Percentiles rank a stretch among this genome's conserved stretches.
phyloP scores from a whole-genome alignment of 2,113 vertebrate species.

The Cavia porcellus region DNA sequence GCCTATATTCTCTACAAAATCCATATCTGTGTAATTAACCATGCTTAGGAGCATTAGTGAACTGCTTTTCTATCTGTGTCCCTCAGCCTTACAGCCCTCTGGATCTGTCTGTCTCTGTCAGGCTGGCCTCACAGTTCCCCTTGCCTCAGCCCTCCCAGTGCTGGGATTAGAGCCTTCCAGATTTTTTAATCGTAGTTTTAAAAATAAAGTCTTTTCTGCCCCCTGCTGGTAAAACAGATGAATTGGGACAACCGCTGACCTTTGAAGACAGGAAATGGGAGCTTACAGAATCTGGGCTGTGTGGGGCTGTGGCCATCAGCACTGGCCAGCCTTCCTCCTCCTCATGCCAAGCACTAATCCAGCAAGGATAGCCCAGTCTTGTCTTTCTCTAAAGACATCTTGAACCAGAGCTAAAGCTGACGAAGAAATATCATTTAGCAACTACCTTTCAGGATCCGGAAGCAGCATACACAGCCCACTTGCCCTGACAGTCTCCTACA shows the following conservation, averaged over 20 bases:
- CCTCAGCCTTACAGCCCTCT: neutral
- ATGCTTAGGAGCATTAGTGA: fast-evolving
- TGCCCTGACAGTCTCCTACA: neutral
- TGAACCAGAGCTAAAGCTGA: constrained; percentile 70
- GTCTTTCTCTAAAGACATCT: constrained; percentile 75
- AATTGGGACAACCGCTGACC: neutral
- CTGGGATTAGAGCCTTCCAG: neutral
- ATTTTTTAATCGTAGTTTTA: neutral
- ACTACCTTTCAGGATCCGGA: constrained; percentile 24
- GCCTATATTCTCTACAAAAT: neutral
- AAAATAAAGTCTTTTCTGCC: constrained; percentile 49
- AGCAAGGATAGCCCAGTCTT: constrained; percentile 62
- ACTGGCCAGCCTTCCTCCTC: constrained; percentile 70
- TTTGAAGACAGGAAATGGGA: constrained; percentile 51
- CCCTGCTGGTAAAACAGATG: constrained; percentile 70
- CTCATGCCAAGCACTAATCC: constrained; percentile 63
- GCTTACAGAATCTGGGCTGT: constrained; percentile 50
- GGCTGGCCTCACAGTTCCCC: neutral
- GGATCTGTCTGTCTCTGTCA: neutral
- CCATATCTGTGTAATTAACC: neutral
- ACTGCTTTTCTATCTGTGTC: neutral
- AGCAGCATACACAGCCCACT: neutral
- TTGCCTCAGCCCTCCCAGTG: neutral
- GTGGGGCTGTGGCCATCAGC: constrained; percentile 19
- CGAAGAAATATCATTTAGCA: constrained; percentile 72